Evolutionary conservation across 1,140 invertebrate genomes (phyloP).

Genomic region (Tetramorium alpestre): DNA sequence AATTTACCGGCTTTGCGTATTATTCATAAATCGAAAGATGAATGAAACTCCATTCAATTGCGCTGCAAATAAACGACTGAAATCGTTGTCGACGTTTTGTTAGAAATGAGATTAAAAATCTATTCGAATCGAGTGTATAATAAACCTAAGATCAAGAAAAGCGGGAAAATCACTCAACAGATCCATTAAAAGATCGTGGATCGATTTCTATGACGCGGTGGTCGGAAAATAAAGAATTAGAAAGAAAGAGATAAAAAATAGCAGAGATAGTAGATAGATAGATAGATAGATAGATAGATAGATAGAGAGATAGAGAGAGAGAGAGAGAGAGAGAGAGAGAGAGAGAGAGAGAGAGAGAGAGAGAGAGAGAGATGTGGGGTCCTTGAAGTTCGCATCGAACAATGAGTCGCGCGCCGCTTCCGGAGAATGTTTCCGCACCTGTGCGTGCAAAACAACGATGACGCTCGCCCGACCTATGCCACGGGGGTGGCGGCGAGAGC

Average conservation of each 20-base stretch:
- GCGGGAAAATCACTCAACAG: background rate
- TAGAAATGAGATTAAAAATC: background rate
- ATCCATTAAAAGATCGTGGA: background rate
- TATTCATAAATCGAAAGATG: background rate
- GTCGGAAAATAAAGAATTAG: background rate
- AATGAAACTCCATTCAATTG: background rate
- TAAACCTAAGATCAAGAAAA: background rate
- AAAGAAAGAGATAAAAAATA: conserved; percentile 2
- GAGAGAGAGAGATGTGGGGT: background rate
- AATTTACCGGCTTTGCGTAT: background rate
- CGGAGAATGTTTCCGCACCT: conserved; percentile 57
- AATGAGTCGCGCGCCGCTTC: conserved; percentile 42
- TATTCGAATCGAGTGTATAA: background rate
- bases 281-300: background rate
- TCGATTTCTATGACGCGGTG: background rate
- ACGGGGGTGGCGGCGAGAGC: conserved; percentile 27
- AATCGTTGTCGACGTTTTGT: background rate
- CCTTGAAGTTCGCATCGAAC: conserved; percentile 38
- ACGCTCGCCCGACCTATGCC: conserved; percentile 59
- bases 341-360: background rate
- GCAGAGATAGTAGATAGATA: background rate
- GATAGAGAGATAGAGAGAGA: background rate
- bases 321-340: background rate
- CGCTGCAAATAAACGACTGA: background rate
- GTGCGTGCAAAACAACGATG: conserved; percentile 61